phyloP scores from a whole-genome alignment of 1,140 invertebrate genomes.

The Chymomyza costata region DNA sequence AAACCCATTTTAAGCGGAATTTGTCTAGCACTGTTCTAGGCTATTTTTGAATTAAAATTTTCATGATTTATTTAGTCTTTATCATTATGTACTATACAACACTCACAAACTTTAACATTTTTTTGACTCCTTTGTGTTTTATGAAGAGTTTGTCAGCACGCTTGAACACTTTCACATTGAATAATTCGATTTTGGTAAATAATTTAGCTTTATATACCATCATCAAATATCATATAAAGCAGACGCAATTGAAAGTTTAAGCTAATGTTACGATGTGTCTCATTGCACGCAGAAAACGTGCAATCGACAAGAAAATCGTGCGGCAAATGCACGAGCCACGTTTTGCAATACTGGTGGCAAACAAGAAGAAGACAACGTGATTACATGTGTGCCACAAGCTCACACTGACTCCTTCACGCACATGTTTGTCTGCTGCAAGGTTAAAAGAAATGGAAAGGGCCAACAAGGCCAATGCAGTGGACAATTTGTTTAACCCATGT shows the following conservation, averaged over 20 bases:
- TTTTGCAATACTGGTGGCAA: slow-evolving; percentile 54
- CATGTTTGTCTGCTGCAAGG: no score
- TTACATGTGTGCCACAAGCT: no score
- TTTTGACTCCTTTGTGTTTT: slow-evolving; percentile 20
- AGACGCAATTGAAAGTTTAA: slow-evolving; percentile 30
- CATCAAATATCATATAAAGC: slow-evolving; percentile 26
- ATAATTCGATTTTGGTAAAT: slow-evolving; percentile 53
- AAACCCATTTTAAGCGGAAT: no score
- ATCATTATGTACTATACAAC: background rate
- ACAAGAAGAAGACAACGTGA: no score
- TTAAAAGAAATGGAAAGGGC: no score
- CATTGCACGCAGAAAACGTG: slow-evolving; percentile 46
- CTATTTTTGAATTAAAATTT: no score
- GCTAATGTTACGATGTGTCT: slow-evolving; percentile 61
- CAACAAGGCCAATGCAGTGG: no score
- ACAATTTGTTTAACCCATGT: no score
- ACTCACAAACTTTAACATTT: slow-evolving; percentile 44
- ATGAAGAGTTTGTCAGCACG: slow-evolving; percentile 23
- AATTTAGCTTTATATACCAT: slow-evolving; percentile 50
- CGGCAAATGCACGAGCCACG: slow-evolving; percentile 59
- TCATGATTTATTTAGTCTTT: no score
- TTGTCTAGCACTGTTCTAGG: no score
- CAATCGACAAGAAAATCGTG: slow-evolving; percentile 63
- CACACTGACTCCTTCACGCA: no score
- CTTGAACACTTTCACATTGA: slow-evolving; percentile 54